Evolutionary conservation across 2,888 invertebrate species (phyloP), one percentile per base, ranked within the genome.

Genomic region (Tethea ocularis): DNA sequence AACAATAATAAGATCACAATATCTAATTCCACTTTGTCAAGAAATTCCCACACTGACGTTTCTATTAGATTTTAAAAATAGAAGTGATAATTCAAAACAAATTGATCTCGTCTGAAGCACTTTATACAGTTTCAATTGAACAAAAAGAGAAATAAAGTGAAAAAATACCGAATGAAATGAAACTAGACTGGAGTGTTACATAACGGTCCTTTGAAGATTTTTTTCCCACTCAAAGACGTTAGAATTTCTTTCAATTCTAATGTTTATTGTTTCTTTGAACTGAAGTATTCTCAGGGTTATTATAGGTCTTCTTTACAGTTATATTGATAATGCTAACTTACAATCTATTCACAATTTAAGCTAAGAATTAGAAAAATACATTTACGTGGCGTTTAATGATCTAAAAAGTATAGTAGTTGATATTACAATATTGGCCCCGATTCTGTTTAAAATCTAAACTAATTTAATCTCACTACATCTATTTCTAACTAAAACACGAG

Each of bases 191-290:
- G 13, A 53, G 29, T 10, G 53, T 29, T 17, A 62, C 64, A 58
- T 53, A 62, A 60, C 24, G 10, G 22, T 55, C 29, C 68, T 71
- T 66, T 67, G 67, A 64, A 52, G 24, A 23, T 33, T 52, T 61
- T n/a, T 53, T 54, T 59, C 53, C n/a, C 15, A 20, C 53, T 52
- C 41, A 51, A 52, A 60, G 62, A 66, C 57, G 67, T 59, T 65
- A 57, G 62, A 61, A 66, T 70, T n/a, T 69, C 68, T 67, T 64
- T 62, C 61, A 66, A 75, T 68, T 58, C 68, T 62, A 61, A 58
- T 58, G 62, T 59, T 65, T 65, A 71, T 69, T 76, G 73, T 70
- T 68, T 52, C 71, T 71, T 72, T 71, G 67, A 75, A 64, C 70
- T 72, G 56, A 61, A 56, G 57, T 57, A 60, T 64, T 71, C 62